A percentile compares a stretch with the other conserved stretches of the same genome.
These are phyloP conservation scores for Lepidothrix coronata DNA, from an alignment of 2,113 vertebrate species.

Conservation along the genomic window DNA sequence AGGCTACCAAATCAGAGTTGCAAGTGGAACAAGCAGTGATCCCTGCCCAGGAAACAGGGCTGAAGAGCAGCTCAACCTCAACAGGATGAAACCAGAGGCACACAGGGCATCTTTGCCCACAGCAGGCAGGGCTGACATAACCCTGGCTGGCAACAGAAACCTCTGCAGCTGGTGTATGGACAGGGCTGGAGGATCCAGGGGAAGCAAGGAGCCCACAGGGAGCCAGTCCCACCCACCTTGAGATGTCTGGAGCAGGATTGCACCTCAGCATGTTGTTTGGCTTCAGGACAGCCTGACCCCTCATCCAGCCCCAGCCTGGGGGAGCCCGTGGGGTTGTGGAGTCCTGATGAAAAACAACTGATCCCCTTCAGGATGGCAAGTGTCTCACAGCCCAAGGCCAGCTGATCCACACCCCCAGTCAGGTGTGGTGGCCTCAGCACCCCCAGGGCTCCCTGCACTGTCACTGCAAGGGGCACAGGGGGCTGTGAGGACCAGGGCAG, in stretches of 20 bases:
- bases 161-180: neutral
- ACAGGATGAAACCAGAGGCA: neutral
- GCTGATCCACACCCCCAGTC: neutral
- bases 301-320: neutral
- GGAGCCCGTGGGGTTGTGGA: rapidly evolving
- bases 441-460: neutral
- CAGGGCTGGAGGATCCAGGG: neutral
- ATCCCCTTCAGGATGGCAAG: neutral
- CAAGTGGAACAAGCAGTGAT: neutral
- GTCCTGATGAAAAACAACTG: too few relatives aligned
- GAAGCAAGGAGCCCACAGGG: neutral
- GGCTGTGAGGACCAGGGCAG: neutral
- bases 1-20: neutral
- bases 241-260: neutral
- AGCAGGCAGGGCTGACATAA: neutral
- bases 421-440: neutral
- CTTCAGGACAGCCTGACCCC: neutral
- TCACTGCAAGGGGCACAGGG: neutral
- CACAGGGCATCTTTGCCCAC: neutral
- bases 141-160: neutral
- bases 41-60: neutral
- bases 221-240: neutral
- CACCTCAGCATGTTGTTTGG: neutral
- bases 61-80: neutral
- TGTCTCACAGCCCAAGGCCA: neutral